A percentile compares a stretch with the other conserved stretches of the same genome.
Evolutionary conservation across 2,888 invertebrate species (phyloP).

Genomic region (Ametastegia equiseti): DNA sequence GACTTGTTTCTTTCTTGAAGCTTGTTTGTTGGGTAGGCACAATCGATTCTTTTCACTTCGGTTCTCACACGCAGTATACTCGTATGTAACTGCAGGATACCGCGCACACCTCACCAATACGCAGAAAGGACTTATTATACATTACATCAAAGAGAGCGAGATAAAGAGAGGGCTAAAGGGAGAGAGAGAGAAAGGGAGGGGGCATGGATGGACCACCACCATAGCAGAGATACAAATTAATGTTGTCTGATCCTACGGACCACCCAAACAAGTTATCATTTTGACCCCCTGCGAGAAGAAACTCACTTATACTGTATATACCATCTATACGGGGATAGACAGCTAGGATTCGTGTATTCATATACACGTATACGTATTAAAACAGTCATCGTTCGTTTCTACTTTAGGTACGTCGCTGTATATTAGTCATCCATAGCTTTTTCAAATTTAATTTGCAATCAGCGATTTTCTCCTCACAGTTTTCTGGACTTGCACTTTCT

Average conservation of each 20-base stretch:
- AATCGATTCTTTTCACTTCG: conserved; percentile 13
- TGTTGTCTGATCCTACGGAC: conserved; percentile 41
- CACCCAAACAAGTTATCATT: conserved; percentile 46
- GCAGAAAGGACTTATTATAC: neutral
- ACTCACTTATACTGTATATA: no score
- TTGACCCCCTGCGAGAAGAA: conserved; percentile 43
- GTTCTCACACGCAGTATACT: conserved; percentile 22
- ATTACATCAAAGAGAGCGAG: neutral
- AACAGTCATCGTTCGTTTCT: no score
- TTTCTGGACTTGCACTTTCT: no score
- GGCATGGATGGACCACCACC: conserved; percentile 24
- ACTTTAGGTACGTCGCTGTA: no score
- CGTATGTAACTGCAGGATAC: conserved; percentile 26
- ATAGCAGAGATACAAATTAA: conserved; percentile 43
- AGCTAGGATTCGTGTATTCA: no score
- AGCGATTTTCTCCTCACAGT: no score
- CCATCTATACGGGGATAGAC: no score
- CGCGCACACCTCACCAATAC: conserved; percentile 4
- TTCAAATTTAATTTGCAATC: no score
- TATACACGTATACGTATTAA: no score
- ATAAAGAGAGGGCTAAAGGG: neutral
- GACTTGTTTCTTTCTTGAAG: neutral
- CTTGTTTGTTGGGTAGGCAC: no score
- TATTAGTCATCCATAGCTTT: no score
- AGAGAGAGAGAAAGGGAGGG: neutral